Percentiles rank a stretch among this genome's conserved stretches.
These are phyloP conservation scores for Heliocidaris erythrogramma DNA, from an alignment of 35 echinoderm and acorn worm genomes.

Conservation along the genomic window DNA sequence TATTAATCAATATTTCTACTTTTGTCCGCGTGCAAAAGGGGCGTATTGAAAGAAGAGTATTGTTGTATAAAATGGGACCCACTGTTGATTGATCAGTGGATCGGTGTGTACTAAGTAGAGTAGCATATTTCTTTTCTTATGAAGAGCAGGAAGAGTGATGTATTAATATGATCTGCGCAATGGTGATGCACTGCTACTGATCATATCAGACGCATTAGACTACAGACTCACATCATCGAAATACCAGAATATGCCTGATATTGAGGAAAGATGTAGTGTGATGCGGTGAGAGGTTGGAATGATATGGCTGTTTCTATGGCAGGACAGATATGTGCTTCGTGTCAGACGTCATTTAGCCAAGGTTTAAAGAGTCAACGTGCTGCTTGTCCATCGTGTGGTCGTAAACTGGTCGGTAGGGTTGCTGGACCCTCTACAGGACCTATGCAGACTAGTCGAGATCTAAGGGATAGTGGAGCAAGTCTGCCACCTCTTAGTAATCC, in stretches of 20 bases:
- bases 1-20: conserved; percentile 33
- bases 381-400: conserved; percentile 52
- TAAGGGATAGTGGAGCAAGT: conserved; percentile 12
- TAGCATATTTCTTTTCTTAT: not conserved
- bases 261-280: not conserved
- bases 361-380: conserved; percentile 51
- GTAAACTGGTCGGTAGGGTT: conserved; percentile 27
- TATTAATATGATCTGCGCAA: not conserved
- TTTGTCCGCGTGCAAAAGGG: not conserved
- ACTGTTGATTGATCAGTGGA: not conserved
- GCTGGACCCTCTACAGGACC: not conserved
- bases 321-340: conserved; percentile 59
- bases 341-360: conserved; percentile 55
- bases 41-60: not conserved
- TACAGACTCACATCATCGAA: too few species aligned
- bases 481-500: conserved; percentile 50
- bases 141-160: not conserved
- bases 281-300: not conserved
- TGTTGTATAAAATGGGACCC: conserved; percentile 22
- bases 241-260: not conserved
- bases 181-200: not conserved
- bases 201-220: too few species aligned
- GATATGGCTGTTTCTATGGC: conserved; percentile 59
- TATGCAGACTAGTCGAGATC: not conserved
- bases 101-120: not conserved